Evolutionary conservation across 2,888 invertebrate species (phyloP).

Genomic region (Amphimallon solstitiale): DNA sequence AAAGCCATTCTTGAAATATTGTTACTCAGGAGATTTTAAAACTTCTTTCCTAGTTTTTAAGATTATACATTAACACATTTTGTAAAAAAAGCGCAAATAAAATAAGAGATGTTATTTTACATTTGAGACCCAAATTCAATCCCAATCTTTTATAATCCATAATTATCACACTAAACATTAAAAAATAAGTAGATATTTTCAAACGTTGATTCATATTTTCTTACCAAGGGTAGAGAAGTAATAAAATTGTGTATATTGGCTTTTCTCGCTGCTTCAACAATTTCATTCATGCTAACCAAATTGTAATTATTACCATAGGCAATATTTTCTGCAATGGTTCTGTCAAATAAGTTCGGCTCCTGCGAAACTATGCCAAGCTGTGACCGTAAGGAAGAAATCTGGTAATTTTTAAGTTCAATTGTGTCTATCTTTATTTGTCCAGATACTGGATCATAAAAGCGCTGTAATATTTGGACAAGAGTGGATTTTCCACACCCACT

Average conservation of each 20-base stretch:
- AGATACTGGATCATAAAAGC: slow-evolving; percentile 81
- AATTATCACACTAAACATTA: too few relatives aligned
- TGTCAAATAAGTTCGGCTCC: slow-evolving; percentile 90
- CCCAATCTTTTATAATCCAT: too few relatives aligned
- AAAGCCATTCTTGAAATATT: too few relatives aligned
- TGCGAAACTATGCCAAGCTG: slow-evolving; percentile 91
- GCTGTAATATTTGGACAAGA: slow-evolving; percentile 80
- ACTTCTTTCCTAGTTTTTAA: too few relatives aligned
- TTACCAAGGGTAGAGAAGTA: slow-evolving; percentile 77
- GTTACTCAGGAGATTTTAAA: too few relatives aligned
- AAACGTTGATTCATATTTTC: slow-evolving; percentile 44
- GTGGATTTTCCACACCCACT: slow-evolving; percentile 93
- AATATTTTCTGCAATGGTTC: slow-evolving; percentile 90
- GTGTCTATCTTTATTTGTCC: slow-evolving; percentile 67
- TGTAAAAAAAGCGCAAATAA: too few relatives aligned
- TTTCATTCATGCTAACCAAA: slow-evolving; percentile 73
- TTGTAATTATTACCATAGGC: slow-evolving; percentile 87
- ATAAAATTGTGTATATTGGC: slow-evolving; percentile 92
- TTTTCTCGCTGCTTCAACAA: slow-evolving; percentile 80
- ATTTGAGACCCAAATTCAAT: too few relatives aligned
- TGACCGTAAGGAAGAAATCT: slow-evolving; percentile 66
- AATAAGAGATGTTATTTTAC: too few relatives aligned
- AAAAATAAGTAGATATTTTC: too few relatives aligned
- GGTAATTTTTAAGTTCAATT: slow-evolving; percentile 51
- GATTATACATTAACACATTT: too few relatives aligned